These are phyloP conservation scores for Dysidea cf. avara DNA, from an alignment of 37 sponge, comb jelly and placozoan species.

Conservation along the genomic window DNA sequence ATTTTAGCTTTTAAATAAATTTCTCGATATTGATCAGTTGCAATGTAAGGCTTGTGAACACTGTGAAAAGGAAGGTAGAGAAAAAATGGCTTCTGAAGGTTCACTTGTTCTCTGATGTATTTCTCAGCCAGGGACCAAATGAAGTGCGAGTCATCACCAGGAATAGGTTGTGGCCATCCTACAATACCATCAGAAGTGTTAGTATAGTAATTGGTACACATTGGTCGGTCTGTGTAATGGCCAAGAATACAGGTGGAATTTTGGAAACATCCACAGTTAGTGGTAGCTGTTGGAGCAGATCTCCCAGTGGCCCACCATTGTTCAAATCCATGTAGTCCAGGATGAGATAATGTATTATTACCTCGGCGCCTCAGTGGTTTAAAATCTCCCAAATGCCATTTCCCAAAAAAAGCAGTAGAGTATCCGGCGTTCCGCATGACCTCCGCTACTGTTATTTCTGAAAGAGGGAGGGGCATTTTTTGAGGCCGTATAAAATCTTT, in stretches of 20 bases:
- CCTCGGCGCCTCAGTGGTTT: constrained; percentile 18
- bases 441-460: constrained; percentile 16
- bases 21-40: constrained; percentile 19
- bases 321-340: constrained; percentile 59
- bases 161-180: constrained; percentile 3
- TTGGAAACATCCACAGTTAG: constrained; percentile 75
- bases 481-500: constrained; percentile 33
- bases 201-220: no score
- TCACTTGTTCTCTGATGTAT: constrained; percentile 2
- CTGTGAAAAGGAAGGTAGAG: constrained; percentile 56
- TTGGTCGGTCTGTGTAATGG: no score
- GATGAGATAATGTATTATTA: constrained; percentile 20
- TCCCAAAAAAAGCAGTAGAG: constrained; percentile 16
- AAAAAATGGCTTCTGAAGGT: constrained; percentile 49
- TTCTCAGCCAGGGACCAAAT: constrained; percentile 19
- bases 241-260: constrained; percentile 26
- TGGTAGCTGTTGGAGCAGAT: constrained; percentile 56
- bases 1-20: no score
- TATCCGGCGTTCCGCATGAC: constrained; percentile 10
- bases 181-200: no score
- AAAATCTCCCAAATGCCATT: no score
- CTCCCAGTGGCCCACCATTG: constrained; percentile 64
- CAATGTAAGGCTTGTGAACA: constrained; percentile 59
- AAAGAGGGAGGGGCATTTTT: constrained; percentile 27
- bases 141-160: constrained; percentile 62